Conservation (phyloP, 2,113 vertebrate genomes). For the Platysteira castanea region DNA sequence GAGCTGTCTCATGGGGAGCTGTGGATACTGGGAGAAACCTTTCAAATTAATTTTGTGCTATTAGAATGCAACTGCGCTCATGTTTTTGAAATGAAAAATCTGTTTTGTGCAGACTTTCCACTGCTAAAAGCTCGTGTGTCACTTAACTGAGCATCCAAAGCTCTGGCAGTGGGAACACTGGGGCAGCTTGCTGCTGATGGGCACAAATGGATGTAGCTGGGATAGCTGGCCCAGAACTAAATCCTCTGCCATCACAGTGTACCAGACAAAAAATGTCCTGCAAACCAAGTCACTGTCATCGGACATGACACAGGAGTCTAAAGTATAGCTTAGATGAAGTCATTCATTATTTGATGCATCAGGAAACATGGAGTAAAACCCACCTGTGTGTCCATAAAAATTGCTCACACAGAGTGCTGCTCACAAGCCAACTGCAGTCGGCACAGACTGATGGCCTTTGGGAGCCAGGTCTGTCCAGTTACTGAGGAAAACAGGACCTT, state of each 20-base stretch:
- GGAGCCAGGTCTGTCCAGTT: no score
- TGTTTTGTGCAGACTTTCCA: neutral
- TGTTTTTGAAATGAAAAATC: neutral
- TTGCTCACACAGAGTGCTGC: fast-evolving
- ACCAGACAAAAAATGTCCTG: neutral
- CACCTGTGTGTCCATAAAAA: neutral
- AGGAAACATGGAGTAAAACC: neutral
- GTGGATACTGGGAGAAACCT: neutral
- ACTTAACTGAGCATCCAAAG: neutral
- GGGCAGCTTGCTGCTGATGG: neutral
- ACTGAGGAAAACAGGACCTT: neutral
- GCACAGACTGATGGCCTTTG: neutral
- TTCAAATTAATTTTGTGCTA: neutral
- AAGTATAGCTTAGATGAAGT: neutral
- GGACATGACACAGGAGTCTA: neutral
- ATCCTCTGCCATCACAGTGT: neutral
- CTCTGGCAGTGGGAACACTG: neutral
- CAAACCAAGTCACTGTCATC: neutral
- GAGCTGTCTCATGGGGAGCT: neutral
- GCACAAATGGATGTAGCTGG: neutral
- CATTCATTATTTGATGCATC: neutral
- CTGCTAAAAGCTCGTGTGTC: neutral
- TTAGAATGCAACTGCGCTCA: neutral
- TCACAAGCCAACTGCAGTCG: fast-evolving
- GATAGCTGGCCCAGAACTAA: neutral